Evolutionary conservation across 2,888 invertebrate species (phyloP).

Genomic region (Tachina lurida): DNA sequence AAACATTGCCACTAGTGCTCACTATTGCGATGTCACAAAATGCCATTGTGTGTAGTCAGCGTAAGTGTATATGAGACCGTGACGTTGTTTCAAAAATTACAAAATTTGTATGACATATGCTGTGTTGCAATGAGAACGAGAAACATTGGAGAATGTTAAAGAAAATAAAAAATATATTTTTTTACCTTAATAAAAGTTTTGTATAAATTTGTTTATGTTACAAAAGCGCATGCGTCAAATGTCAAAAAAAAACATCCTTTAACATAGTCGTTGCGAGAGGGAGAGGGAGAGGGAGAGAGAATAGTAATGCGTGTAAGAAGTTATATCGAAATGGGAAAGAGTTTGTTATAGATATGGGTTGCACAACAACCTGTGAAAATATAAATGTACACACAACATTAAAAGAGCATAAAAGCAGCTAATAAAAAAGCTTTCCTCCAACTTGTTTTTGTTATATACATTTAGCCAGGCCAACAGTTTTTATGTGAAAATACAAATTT

Average conservation of each 20-base stretch:
- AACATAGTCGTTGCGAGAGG: background rate
- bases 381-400: constrained; percentile 43
- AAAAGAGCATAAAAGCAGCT: constrained; percentile 40
- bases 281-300: constrained; percentile 9
- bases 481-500: constrained; percentile 41
- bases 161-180: background rate
- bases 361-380: constrained; percentile 53
- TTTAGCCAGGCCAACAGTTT: constrained; percentile 66
- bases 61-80: constrained; percentile 31
- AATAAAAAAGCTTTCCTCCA: constrained; percentile 56
- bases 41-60: background rate
- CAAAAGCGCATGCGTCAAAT: constrained; percentile 55
- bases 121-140: constrained; percentile 13
- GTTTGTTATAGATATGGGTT: background rate
- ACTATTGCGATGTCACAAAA: too few relatives aligned
- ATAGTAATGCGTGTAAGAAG: constrained; percentile 2
- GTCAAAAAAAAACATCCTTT: constrained; percentile 10
- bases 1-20: too few relatives aligned
- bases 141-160: constrained; percentile 18
- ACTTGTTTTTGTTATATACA: constrained; percentile 2
- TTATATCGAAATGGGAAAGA: background rate
- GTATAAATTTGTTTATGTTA: constrained; percentile 29
- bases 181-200: constrained; percentile 20
- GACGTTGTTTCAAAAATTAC: constrained; percentile 33
- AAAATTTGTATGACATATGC: constrained; percentile 29